phyloP scores from a whole-genome alignment of 2,888 invertebrate species.

The Hydrotaea cyrtoneurina region DNA sequence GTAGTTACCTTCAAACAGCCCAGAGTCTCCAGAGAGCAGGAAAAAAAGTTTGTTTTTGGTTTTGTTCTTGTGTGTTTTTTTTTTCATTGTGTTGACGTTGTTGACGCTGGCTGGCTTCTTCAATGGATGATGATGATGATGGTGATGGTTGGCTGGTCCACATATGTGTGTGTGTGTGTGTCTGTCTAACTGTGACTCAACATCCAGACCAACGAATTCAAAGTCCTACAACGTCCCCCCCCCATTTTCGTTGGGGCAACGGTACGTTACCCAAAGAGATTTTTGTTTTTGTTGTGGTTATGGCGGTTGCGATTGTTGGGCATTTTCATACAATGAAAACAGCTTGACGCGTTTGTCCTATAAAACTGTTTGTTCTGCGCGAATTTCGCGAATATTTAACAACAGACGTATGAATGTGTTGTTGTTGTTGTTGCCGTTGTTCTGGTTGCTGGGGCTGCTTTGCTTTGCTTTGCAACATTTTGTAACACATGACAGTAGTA shows the following conservation, averaged over 20 bases:
- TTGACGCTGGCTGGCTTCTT: neutral
- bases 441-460: neutral
- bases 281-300: neutral
- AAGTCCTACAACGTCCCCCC: slow-evolving; percentile 7
- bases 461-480: slow-evolving; percentile 31
- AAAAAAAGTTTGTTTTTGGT: slow-evolving; percentile 19
- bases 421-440: neutral
- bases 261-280: neutral
- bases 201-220: neutral
- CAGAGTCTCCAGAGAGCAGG: slow-evolving; percentile 38
- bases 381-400: slow-evolving; percentile 17
- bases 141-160: neutral
- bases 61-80: slow-evolving; percentile 28
- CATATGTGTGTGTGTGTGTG: neutral
- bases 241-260: neutral
- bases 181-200: slow-evolving; percentile 20
- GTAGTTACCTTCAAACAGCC: slow-evolving; percentile 55
- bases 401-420: neutral
- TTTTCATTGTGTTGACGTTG: slow-evolving; percentile 16
- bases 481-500: slow-evolving; percentile 72
- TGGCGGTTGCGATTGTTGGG: neutral
- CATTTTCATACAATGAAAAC: slow-evolving; percentile 44
- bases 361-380: slow-evolving; percentile 34
- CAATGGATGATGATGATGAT: neutral
- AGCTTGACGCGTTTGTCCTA: slow-evolving; percentile 67